phyloP scores from a whole-genome alignment of 2,113 vertebrate species.

The Neolamprologus brichardi region DNA sequence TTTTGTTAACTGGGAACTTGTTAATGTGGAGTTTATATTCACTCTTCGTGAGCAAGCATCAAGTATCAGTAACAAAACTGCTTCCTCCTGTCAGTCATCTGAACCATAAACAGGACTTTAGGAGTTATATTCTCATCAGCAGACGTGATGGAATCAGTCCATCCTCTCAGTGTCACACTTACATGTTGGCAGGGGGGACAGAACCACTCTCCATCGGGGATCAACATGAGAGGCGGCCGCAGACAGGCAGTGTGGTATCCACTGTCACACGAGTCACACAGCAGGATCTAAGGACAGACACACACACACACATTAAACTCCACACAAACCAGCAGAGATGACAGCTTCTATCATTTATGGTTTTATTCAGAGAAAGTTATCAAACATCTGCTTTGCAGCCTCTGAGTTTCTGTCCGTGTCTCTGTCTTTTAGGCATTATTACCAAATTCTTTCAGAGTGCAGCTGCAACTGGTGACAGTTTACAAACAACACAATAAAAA shows the following conservation, averaged over 20 bases:
- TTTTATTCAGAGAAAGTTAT: neutral
- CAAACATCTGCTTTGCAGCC: neutral
- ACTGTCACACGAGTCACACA: constrained; percentile 92
- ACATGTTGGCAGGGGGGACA: constrained; percentile 97
- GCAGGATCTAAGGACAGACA: constrained; percentile 78
- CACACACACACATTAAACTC: neutral
- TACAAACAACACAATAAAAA: neutral
- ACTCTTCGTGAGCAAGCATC: accelerated
- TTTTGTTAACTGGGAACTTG: neutral
- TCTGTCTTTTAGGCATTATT: neutral
- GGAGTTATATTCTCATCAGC: neutral
- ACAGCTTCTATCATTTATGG: neutral
- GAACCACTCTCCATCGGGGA: constrained; percentile 98
- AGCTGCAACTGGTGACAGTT: neutral
- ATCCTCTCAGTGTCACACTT: constrained; percentile 15
- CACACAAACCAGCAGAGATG: neutral
- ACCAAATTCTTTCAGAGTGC: neutral
- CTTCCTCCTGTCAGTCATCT: neutral
- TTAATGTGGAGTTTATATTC: neutral
- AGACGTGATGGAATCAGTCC: accelerated
- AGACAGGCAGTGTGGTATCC: constrained; percentile 97
- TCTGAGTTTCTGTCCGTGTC: neutral
- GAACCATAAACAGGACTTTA: neutral
- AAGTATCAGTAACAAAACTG: neutral
- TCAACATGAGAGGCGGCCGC: constrained; percentile 92